A percentile compares a stretch with the other conserved stretches of the same genome.
Conservation (phyloP, 92 coral and sea anemone species). For the Desmophyllum pertusum region DNA sequence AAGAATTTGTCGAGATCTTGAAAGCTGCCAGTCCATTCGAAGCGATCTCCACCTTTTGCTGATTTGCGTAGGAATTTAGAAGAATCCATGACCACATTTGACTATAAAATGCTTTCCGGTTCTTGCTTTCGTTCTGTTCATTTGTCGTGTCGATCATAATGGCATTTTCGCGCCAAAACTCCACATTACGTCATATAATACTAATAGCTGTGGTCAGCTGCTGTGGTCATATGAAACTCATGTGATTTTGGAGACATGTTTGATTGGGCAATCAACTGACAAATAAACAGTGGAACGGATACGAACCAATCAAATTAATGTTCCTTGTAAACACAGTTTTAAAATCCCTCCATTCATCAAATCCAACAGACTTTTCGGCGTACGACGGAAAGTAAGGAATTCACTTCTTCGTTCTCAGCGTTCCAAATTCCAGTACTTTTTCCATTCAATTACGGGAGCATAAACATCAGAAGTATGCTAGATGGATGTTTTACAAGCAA, state of each 20-base stretch:
- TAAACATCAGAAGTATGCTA: no score
- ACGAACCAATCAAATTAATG: not conserved
- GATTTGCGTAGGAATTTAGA: not conserved
- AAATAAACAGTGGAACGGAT: no score
- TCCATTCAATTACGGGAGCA: no score
- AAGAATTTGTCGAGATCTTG: constrained; percentile 9
- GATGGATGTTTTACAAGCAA: not conserved
- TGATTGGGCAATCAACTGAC: not conserved
- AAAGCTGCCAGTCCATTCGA: constrained; percentile 10
- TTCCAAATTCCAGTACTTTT: no score
- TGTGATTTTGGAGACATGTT: not conserved
- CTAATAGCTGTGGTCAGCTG: not conserved
- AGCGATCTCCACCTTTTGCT: constrained; percentile 1
- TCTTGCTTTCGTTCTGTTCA: not conserved
- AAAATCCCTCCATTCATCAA: not conserved
- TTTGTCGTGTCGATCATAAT: not conserved
- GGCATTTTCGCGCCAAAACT: not conserved
- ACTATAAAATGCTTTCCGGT: not conserved
- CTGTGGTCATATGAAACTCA: not conserved
- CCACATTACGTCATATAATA: no score
- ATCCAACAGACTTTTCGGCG: no score
- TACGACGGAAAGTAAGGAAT: no score
- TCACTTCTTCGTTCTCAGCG: no score
- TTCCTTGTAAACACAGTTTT: constrained; percentile 17
- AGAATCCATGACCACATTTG: not conserved